Base-by-base conservation (phyloP, 2,888 invertebrate species). In the Polymixis flavicincta region DNA sequence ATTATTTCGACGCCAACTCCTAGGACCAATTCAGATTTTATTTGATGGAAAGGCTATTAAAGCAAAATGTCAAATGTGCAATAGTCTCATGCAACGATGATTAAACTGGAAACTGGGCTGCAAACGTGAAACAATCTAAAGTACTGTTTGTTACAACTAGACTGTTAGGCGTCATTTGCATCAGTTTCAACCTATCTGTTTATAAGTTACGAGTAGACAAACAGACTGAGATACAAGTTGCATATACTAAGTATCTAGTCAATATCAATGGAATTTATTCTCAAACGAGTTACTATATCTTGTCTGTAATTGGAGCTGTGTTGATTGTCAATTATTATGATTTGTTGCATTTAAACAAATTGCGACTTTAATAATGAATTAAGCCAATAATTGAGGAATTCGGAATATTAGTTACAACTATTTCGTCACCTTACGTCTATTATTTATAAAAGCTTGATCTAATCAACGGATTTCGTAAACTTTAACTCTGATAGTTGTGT, bases 271-370 rank as follows among this genome's bases (percentile, higher is more conserved):
- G 76, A 72, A 85, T 86, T 83, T 85, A 86, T 87, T 71, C 67
- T 59, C 63, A 66, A 81, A 80, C 85, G 9, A 80, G 85, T 85
- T 79, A 79, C 68, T 83, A 75, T 87, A 81, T 78, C 78, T 79
- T 71, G 79, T 54, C 71, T 79, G 74, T 87, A 83, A 86, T 83
- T 87, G 85, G 83, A 85, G 74, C 80, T 83, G 80, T 85, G 78
- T 85, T 75, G 76, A 76, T 69, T 87, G 87, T 86, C 85, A 87
- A 87, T 86, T 86, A 86, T 83, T 80, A 85, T 83, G 83, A 86
- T 83, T 85, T 87, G 72, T 74, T 76, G 64, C 42, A 13, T 69
- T 82, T 63, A 79, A 76, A 76, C 68, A 67, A 71, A 87, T 74
- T 72, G 78, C 28, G n/a, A 73, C 59, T 76, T 59, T 71, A 74